Evolutionary conservation across 2,888 invertebrate genomes (phyloP).

Genomic region (Eremobia ochroleuca): DNA sequence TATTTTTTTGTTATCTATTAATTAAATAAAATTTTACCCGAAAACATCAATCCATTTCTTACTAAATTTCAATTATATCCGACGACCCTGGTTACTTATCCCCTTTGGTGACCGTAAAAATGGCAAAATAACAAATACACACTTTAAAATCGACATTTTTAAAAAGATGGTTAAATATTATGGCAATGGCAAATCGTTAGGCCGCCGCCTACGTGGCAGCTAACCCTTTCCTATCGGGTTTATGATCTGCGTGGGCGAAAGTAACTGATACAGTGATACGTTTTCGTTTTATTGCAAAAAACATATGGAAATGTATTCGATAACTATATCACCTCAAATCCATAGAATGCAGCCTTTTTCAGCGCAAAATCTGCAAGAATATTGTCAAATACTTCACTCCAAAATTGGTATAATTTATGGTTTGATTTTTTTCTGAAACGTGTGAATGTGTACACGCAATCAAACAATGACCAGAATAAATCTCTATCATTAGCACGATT

Average conservation of each 20-base stretch:
- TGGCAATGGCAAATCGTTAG: constrained; percentile 42
- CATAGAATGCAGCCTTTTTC: neutral
- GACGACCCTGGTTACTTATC: too few relatives aligned
- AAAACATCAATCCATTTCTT: too few relatives aligned
- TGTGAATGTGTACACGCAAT: constrained; percentile 37
- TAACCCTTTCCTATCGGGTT: constrained; percentile 57
- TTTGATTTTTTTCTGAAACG: constrained; percentile 1
- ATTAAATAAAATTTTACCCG: too few relatives aligned
- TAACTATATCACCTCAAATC: constrained; percentile 8
- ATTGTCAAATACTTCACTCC: constrained; percentile 7
- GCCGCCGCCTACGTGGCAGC: constrained; percentile 51
- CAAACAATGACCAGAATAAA: constrained; percentile 28
- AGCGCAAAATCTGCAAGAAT: neutral
- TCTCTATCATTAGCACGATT: constrained; percentile 44
- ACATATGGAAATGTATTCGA: constrained; percentile 20
- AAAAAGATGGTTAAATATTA: constrained; percentile 43
- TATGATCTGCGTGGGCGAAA: constrained; percentile 54
- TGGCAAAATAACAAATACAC: constrained; percentile 11
- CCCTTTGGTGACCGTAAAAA: too few relatives aligned
- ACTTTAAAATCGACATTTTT: constrained; percentile 20
- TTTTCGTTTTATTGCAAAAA: constrained; percentile 30
- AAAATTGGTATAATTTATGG: constrained; percentile 12
- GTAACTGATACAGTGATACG: constrained; percentile 51
- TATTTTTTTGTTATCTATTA: too few relatives aligned
- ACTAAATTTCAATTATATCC: too few relatives aligned